Percentiles rank a stretch among this genome's conserved stretches.
These are phyloP conservation scores for Trichopoda pennipes DNA, from an alignment of 2,888 invertebrate species.

Conservation along the genomic window DNA sequence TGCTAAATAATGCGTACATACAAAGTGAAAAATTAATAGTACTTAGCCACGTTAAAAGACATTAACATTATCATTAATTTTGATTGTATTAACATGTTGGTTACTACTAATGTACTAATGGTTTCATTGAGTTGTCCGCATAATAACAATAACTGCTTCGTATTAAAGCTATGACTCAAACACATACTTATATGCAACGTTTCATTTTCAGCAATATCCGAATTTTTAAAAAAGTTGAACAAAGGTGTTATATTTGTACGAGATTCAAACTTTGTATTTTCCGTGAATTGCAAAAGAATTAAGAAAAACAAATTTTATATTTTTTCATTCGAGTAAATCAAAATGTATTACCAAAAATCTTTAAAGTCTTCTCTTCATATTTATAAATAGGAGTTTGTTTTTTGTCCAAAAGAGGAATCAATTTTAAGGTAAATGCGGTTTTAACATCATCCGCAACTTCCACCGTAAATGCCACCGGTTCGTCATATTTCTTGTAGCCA, in stretches of 20 bases:
- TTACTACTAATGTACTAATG: no score
- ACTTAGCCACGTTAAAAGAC: no score
- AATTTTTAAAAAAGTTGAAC: conserved; percentile 75
- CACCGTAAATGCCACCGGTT: conserved; percentile 88
- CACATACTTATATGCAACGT: conserved; percentile 74
- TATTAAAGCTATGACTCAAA: conserved; percentile 73
- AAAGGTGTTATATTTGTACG: conserved; percentile 77
- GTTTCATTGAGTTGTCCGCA: conserved; percentile 76
- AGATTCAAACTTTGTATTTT: conserved; percentile 79
- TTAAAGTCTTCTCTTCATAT: conserved; percentile 84
- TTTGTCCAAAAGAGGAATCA: conserved; percentile 84
- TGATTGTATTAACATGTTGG: no score
- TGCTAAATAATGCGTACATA: no score
- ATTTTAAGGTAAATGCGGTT: conserved; percentile 87
- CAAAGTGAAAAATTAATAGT: no score
- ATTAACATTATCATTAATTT: no score
- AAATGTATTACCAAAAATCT: conserved; percentile 81
- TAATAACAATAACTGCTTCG: conserved; percentile 77
- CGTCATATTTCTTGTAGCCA: conserved; percentile 77
- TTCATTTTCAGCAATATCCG: conserved; percentile 74
- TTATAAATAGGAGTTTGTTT: conserved; percentile 89
- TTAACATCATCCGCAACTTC: conserved; percentile 91
- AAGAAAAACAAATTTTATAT: not conserved
- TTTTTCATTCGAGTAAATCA: not conserved
- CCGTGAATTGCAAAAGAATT: conserved; percentile 74